phyloP scores from a whole-genome alignment of 2,888 invertebrate species.

The Odontocerum albicorne region DNA sequence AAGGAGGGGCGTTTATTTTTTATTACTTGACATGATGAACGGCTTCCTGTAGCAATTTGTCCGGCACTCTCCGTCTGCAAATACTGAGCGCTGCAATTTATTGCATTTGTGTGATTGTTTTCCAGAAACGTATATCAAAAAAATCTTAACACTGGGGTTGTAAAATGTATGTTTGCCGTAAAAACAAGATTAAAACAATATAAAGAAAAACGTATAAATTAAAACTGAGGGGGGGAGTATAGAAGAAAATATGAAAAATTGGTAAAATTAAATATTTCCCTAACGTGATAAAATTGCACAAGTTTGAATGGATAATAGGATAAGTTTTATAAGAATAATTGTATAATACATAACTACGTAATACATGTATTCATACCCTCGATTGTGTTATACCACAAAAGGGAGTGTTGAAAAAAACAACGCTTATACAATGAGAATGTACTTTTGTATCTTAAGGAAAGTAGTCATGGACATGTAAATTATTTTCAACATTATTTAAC shows the following conservation, averaged over 20 bases:
- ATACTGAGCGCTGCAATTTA: conserved; percentile 12
- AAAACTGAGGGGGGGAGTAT: too few species aligned
- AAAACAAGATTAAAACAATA: too few species aligned
- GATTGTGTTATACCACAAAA: not conserved
- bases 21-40: conserved; percentile 26
- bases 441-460: too few species aligned
- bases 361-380: not conserved
- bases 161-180: not conserved
- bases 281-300: too few species aligned
- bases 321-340: too few species aligned
- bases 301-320: too few species aligned
- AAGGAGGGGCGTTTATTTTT: conserved; percentile 2
- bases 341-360: not conserved
- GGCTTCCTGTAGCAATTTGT: conserved; percentile 28
- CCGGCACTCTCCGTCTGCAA: conserved; percentile 20
- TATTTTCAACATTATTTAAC: too few species aligned
- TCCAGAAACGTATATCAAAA: too few species aligned
- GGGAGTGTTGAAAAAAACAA: not conserved
- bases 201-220: too few species aligned
- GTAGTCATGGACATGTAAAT: too few species aligned
- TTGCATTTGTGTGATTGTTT: conserved; percentile 14
- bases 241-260: too few species aligned
- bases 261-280: too few species aligned
- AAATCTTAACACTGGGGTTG: not conserved
- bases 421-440: not conserved